phyloP scores from a whole-genome alignment of 2,888 invertebrate species.

The Amaurobius ferox region DNA sequence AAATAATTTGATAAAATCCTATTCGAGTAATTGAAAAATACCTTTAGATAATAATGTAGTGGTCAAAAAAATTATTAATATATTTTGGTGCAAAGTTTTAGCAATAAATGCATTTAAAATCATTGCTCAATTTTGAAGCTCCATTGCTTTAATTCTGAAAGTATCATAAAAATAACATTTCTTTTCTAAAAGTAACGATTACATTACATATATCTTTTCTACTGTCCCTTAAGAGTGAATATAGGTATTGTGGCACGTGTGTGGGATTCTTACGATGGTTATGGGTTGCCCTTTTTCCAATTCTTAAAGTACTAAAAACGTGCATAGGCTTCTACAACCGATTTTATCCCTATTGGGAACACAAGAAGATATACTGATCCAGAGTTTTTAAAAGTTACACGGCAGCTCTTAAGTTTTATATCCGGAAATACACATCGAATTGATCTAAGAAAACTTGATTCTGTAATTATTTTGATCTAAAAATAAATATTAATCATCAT shows the following conservation, averaged over 20 bases:
- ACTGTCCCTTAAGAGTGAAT: conserved; percentile 10
- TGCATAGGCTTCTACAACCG: conserved; percentile 40
- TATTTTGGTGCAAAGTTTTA: no score
- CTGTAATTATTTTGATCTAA: not conserved
- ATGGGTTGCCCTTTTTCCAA: conserved; percentile 15
- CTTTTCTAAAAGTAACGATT: not conserved
- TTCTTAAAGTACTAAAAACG: conserved; percentile 50
- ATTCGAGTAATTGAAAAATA: no score
- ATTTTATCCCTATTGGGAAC: conserved; percentile 3
- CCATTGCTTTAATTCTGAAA: not conserved
- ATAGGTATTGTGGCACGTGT: conserved; percentile 47
- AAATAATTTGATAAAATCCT: no score
- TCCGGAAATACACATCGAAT: conserved; percentile 6
- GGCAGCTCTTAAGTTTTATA: not conserved
- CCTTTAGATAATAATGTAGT: no score
- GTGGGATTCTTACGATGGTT: conserved; percentile 38
- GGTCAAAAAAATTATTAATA: no score
- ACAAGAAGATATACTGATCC: not conserved
- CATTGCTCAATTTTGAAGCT: not conserved
- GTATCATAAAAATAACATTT: not conserved
- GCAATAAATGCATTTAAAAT: no score
- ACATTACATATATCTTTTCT: not conserved
- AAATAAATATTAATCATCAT: not conserved
- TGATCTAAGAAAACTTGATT: not conserved
- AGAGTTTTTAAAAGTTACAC: not conserved